Conservation (phyloP, 1,140 invertebrate species). For the Ceratosolen solmsi region DNA sequence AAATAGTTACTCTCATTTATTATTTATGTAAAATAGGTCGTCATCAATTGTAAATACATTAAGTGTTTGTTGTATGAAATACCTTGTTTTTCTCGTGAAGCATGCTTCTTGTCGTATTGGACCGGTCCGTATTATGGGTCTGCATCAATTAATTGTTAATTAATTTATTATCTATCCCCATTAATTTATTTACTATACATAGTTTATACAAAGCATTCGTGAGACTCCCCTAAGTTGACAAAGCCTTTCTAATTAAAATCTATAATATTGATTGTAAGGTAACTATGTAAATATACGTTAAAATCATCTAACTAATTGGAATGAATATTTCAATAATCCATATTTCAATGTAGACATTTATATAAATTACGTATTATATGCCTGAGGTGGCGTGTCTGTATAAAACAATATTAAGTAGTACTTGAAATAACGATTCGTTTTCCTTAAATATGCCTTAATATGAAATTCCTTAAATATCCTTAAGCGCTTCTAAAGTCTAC, state of each 20-base stretch:
- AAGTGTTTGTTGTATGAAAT: conserved; percentile 47
- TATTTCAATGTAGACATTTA: neutral
- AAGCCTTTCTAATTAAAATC: too few species aligned
- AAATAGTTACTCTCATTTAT: conserved; percentile 50
- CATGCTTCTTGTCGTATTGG: conserved; percentile 45
- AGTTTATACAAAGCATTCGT: neutral
- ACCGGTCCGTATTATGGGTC: conserved; percentile 53
- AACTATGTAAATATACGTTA: neutral
- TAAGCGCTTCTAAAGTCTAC: conserved; percentile 3
- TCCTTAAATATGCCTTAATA: too few species aligned
- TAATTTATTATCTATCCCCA: too few species aligned
- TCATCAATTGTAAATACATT: conserved; percentile 49
- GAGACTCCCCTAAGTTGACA: too few species aligned
- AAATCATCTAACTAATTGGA: neutral
- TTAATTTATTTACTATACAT: conserved; percentile 4
- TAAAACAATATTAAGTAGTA: too few species aligned
- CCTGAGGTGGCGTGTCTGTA: too few species aligned
- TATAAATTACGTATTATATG: too few species aligned
- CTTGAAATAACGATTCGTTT: too few species aligned
- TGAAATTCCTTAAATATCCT: too few species aligned
- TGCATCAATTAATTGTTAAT: conserved; percentile 37
- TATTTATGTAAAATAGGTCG: conserved; percentile 52
- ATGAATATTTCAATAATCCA: neutral
- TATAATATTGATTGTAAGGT: neutral
- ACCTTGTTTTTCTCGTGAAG: conserved; percentile 36